These are phyloP conservation scores for Phalacrocorax aristotelis DNA, from an alignment of 2,113 vertebrate species.

Conservation along the genomic window DNA sequence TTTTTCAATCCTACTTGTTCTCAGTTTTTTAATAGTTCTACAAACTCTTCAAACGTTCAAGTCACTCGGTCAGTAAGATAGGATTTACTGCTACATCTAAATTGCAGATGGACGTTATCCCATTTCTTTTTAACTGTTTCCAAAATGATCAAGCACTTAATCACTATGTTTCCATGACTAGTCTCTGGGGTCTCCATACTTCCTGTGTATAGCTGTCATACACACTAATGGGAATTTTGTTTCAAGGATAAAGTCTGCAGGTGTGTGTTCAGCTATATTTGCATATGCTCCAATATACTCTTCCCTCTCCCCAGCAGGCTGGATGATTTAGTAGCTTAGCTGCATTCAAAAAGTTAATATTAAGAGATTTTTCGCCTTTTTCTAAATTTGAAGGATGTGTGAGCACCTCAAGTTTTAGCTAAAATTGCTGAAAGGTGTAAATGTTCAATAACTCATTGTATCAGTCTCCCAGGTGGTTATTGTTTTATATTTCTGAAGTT, in stretches of 20 bases:
- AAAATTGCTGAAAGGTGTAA: neutral
- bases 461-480: neutral
- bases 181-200: neutral
- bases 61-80: neutral
- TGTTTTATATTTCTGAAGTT: neutral
- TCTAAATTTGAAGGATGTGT: neutral
- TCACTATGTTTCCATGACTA: neutral
- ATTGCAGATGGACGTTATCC: neutral
- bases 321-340: neutral
- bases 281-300: neutral
- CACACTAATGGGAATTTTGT: neutral
- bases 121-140: neutral
- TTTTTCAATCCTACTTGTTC: neutral
- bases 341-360: neutral
- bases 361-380: neutral
- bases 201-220: neutral
- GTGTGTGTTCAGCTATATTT: neutral
- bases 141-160: neutral
- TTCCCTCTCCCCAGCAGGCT: neutral
- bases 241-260: neutral
- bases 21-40: neutral
- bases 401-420: neutral
- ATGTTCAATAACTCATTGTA: neutral
- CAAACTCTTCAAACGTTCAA: neutral
- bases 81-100: neutral